Evolutionary conservation across 2,888 invertebrate genomes (phyloP).

Genomic region (Sialis lutaria): DNA sequence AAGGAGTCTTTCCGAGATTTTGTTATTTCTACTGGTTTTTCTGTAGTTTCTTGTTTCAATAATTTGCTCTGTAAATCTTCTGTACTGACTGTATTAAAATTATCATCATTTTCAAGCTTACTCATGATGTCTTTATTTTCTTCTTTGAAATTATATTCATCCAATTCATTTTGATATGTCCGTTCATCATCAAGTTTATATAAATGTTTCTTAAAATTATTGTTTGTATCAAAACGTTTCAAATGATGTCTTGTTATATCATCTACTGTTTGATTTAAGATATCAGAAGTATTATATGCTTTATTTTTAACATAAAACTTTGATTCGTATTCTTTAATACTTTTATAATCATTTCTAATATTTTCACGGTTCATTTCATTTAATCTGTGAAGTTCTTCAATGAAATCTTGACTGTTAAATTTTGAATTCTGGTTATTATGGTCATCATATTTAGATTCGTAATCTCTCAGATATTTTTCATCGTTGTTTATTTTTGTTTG

Average conservation of each 20-base stretch:
- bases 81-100: neutral
- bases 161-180: neutral
- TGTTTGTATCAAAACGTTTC: neutral
- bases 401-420: neutral
- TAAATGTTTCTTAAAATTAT: too few relatives aligned
- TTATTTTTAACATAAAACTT: neutral
- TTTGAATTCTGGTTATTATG: neutral
- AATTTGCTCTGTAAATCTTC: neutral
- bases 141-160: neutral
- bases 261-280: neutral
- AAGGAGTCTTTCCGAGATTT: conserved; percentile 12
- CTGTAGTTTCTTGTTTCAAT: neutral
- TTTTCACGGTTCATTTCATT: neutral
- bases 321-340: neutral
- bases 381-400: conserved; percentile 3
- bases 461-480: neutral
- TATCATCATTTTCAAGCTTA: neutral
- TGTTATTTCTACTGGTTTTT: neutral
- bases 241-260: neutral
- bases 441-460: conserved; percentile 1
- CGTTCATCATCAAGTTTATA: neutral
- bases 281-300: neutral
- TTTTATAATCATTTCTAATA: neutral
- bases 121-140: neutral
- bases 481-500: neutral